Evolutionary conservation across 1,140 invertebrate species (phyloP).

Genomic region (Microplitis demolitor): DNA sequence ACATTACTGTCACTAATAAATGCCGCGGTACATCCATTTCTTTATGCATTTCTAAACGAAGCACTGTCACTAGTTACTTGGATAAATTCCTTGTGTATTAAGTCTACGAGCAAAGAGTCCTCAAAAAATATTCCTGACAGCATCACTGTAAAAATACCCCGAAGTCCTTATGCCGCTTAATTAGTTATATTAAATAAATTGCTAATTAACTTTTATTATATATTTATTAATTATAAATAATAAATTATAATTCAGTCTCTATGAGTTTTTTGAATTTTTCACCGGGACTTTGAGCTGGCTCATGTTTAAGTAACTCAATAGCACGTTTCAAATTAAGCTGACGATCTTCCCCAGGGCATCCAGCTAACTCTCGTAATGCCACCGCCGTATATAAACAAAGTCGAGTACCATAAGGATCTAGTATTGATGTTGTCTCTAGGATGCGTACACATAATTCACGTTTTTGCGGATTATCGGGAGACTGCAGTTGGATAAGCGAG

Average conservation of each 20-base stretch:
- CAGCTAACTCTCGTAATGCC: slow-evolving; percentile 70
- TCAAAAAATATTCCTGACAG: slow-evolving; percentile 2
- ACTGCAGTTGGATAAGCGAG: slow-evolving; percentile 74
- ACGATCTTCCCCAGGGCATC: slow-evolving; percentile 62
- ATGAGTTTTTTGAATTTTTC: slow-evolving; percentile 58
- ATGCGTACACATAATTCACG: slow-evolving; percentile 72
- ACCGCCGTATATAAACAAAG: slow-evolving; percentile 75
- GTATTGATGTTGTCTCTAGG: slow-evolving; percentile 65
- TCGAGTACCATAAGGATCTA: slow-evolving; percentile 74
- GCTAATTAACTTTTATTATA: not conserved
- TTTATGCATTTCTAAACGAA: slow-evolving; percentile 64
- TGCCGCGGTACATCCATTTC: slow-evolving; percentile 63
- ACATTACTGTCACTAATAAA: slow-evolving; percentile 59
- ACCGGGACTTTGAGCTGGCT: slow-evolving; percentile 62
- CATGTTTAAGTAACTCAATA: slow-evolving; percentile 57
- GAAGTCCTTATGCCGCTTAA: slow-evolving; percentile 23
- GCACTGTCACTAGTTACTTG: slow-evolving; percentile 46
- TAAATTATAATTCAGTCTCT: slow-evolving; percentile 36
- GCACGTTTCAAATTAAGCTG: slow-evolving; percentile 55
- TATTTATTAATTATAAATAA: not conserved
- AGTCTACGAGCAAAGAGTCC: not conserved
- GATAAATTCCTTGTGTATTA: slow-evolving; percentile 12
- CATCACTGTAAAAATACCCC: slow-evolving; percentile 21
- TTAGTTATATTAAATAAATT: not conserved
- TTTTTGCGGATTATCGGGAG: slow-evolving; percentile 65